Evolutionary conservation across 2,888 invertebrate genomes (phyloP).

Genomic region (Endotricha flammealis): DNA sequence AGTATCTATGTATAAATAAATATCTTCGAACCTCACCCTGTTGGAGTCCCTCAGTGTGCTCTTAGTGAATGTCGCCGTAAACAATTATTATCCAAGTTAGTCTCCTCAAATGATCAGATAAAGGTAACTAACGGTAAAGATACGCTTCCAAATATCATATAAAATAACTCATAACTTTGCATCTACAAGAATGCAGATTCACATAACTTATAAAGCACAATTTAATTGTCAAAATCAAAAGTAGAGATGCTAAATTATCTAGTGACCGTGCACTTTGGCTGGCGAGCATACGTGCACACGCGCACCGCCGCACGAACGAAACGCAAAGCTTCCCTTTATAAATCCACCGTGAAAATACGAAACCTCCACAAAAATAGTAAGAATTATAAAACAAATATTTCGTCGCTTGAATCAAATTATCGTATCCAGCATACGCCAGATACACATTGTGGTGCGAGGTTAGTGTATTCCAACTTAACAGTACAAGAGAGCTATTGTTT

Average conservation of each 20-base stretch:
- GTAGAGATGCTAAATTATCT: slow-evolving; percentile 11
- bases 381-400: too few relatives aligned
- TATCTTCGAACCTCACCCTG: too few relatives aligned
- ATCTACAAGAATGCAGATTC: slow-evolving; percentile 5
- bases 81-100: slow-evolving; percentile 2
- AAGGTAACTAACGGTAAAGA: not conserved
- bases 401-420: too few relatives aligned
- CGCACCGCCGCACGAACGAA: not conserved
- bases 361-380: too few relatives aligned
- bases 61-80: not conserved
- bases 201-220: slow-evolving; percentile 7
- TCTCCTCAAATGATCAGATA: not conserved
- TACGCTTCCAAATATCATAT: slow-evolving; percentile 4
- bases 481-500: slow-evolving; percentile 2
- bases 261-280: not conserved
- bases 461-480: too few relatives aligned
- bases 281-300: not conserved
- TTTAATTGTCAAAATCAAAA: slow-evolving; percentile 10
- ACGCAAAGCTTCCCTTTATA: too few relatives aligned
- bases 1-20: too few relatives aligned
- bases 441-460: too few relatives aligned
- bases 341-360: too few relatives aligned
- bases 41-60: slow-evolving; percentile 5
- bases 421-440: too few relatives aligned
- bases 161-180: slow-evolving; percentile 2